phyloP scores from a whole-genome alignment of 1,140 invertebrate genomes.

The Drosophila micromelanica region DNA sequence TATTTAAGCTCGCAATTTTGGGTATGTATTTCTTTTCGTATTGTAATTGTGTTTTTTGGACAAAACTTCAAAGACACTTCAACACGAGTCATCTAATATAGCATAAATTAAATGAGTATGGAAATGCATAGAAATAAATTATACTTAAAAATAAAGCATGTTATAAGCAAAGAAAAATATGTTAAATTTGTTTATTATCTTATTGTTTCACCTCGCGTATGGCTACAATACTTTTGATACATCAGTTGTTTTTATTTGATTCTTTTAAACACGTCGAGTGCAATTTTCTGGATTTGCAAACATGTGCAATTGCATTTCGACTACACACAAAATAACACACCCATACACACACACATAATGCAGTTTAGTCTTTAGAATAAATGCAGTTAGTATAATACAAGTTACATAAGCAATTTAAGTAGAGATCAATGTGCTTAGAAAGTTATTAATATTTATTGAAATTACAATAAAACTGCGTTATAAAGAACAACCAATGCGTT shows the following conservation, averaged over 20 bases:
- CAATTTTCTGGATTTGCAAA: constrained; percentile 42
- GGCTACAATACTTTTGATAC: constrained; percentile 6
- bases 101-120: constrained; percentile 44
- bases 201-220: constrained; percentile 10
- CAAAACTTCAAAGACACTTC: constrained; percentile 22
- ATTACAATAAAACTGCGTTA: constrained; percentile 78
- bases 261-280: constrained; percentile 1
- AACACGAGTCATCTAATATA: constrained; percentile 54
- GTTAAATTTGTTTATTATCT: constrained; percentile 33
- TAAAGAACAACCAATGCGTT: constrained; percentile 52
- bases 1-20: constrained; percentile 66
- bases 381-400: constrained; percentile 69
- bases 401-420: constrained; percentile 81
- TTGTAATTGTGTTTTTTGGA: constrained; percentile 35
- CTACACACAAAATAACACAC: constrained; percentile 9
- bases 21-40: constrained; percentile 30
- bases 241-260: constrained; percentile 1
- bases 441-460: constrained; percentile 78
- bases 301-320: constrained; percentile 46
- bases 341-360: constrained; percentile 47
- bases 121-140: constrained; percentile 43
- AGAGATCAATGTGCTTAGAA: constrained; percentile 81
- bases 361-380: constrained; percentile 67
- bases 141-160: constrained; percentile 33
- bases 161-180: constrained; percentile 28